Conservation (phyloP, 2,888 invertebrate genomes). For the Frankliniella fusca region DNA sequence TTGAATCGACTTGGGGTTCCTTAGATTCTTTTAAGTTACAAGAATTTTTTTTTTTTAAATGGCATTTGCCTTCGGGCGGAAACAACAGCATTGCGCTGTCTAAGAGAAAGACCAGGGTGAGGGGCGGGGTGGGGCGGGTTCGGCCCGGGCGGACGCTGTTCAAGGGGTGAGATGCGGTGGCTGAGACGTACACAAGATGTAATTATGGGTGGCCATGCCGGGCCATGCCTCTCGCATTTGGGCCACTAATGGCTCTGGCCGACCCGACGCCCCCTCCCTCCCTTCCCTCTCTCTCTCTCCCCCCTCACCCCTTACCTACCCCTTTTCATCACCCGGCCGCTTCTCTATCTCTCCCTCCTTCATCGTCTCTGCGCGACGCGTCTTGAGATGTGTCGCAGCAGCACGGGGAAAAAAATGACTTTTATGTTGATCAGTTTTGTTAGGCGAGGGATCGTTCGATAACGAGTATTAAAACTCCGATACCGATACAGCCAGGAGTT, state of each 20-base stretch:
- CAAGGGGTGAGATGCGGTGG: neutral
- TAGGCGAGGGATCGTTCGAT: no score
- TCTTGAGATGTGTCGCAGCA: no score
- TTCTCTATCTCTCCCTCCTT: neutral
- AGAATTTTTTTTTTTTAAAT: neutral
- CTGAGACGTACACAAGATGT: slow-evolving; percentile 18
- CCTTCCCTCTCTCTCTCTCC: neutral
- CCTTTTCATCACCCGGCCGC: neutral
- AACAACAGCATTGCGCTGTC: neutral
- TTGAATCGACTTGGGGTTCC: neutral
- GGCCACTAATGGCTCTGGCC: slow-evolving; percentile 21
- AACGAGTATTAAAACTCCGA: no score
- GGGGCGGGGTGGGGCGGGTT: no score
- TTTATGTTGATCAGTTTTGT: no score
- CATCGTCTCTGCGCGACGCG: neutral
- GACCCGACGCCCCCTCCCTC: neutral
- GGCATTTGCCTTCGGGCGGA: neutral
- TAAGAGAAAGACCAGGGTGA: no score
- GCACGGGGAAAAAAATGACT: no score
- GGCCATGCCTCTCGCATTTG: slow-evolving; percentile 19
- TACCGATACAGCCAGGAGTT: no score
- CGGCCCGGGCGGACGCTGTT: neutral
- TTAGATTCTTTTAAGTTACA: neutral
- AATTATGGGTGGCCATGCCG: slow-evolving; percentile 17
- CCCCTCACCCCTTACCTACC: neutral